Evolutionary conservation across 2,888 invertebrate species (phyloP).

Genomic region (Andrena fulva): DNA sequence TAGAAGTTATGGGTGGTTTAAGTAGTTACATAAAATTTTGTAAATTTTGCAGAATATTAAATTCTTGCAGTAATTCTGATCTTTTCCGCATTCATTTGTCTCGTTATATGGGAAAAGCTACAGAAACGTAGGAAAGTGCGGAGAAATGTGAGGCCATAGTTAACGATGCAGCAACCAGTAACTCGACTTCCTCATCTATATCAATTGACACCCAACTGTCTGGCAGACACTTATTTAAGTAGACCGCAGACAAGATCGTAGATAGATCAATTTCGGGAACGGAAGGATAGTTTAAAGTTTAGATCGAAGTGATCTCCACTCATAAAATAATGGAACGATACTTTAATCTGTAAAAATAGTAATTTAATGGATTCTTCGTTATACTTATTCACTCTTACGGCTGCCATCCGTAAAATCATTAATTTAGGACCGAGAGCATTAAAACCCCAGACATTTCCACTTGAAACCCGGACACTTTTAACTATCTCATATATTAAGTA

Average conservation of each 20-base stretch:
- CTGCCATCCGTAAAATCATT: too few relatives aligned
- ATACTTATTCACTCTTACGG: too few relatives aligned
- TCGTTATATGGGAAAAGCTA: too few relatives aligned
- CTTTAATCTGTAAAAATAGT: background rate
- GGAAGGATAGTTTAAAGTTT: background rate
- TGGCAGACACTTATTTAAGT: constrained; percentile 38
- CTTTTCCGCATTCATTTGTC: too few relatives aligned
- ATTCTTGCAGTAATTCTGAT: too few relatives aligned
- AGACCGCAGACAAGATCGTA: background rate
- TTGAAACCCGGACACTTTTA: too few relatives aligned
- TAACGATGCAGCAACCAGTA: constrained; percentile 15
- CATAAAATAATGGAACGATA: background rate
- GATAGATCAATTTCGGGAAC: background rate
- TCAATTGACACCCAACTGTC: constrained; percentile 49
- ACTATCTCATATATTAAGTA: too few relatives aligned
- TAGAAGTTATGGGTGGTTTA: too few relatives aligned
- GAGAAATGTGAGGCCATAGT: background rate
- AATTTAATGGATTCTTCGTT: background rate
- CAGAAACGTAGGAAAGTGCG: background rate
- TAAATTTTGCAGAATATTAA: too few relatives aligned
- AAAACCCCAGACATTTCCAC: too few relatives aligned
- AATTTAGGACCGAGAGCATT: too few relatives aligned
- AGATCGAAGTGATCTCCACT: background rate
- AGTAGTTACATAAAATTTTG: too few relatives aligned
- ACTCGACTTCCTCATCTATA: constrained; percentile 42